A percentile compares a stretch with the other conserved stretches of the same genome.
Evolutionary conservation across 1,140 invertebrate species (phyloP).

Genomic region (Apocrypta bakeri): DNA sequence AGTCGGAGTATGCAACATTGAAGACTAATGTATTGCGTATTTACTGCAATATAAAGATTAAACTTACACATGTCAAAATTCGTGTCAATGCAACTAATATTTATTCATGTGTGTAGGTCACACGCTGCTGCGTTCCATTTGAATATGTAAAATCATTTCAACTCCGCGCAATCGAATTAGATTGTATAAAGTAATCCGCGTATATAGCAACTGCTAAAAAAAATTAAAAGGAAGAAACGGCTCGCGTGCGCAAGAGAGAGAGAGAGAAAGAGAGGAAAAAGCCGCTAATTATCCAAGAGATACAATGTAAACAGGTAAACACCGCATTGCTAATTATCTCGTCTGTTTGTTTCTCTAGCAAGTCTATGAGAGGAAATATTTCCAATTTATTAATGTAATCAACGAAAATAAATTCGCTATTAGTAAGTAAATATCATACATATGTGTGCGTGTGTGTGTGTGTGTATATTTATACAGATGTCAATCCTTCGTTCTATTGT

Average conservation of each 20-base stretch:
- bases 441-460: too few relatives aligned
- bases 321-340: background rate
- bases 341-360: background rate
- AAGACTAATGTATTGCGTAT: slow-evolving; percentile 27
- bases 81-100: slow-evolving; percentile 23
- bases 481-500: too few relatives aligned
- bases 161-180: background rate
- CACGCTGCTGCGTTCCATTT: slow-evolving; percentile 25
- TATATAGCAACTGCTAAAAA: background rate
- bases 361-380: background rate
- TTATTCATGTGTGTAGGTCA: slow-evolving; percentile 33
- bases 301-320: background rate
- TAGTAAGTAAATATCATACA: background rate
- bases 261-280: background rate
- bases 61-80: slow-evolving; percentile 43
- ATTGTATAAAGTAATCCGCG: slow-evolving; percentile 1
- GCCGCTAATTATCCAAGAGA: background rate
- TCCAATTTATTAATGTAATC: background rate
- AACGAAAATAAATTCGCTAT: background rate
- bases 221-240: too few relatives aligned
- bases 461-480: too few relatives aligned
- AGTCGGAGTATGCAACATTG: background rate
- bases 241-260: background rate
- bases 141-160: slow-evolving; percentile 42
- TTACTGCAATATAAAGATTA: slow-evolving; percentile 24